Base-by-base conservation (phyloP, 64 coral and sea anemone genomes). In the Catalaphyllia jardinei region DNA sequence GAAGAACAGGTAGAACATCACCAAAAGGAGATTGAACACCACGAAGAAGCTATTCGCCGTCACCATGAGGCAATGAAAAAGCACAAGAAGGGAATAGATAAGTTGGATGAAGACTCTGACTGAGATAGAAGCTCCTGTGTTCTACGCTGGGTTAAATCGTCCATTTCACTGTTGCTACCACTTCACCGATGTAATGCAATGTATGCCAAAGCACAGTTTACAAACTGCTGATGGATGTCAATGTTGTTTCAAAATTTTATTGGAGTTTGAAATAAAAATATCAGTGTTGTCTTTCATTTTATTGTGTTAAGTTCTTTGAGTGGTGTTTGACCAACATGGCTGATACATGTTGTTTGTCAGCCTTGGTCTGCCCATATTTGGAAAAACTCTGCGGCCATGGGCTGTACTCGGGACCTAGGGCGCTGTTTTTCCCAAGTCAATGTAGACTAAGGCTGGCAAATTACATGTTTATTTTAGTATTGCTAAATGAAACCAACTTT, bases 21-120 rank as follows among this genome's bases (percentile, higher is more conserved):
- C 24, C 78, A 94, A 54, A 78, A 91, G 46, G 93, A 94, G 64
- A 94, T 94, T 15, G 12, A 91, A 31, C 81, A 87, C 42, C 93
- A 94, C 25, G 75, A 94, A 81, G 88, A 91, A 51, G 74, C 71
- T 11, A 94, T 94, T 72, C 85, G 67, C 31, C 89, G 77, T 8
- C 88, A 94, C 76, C 76, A 80, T 5, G 83, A 90, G 60, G 87
- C 73, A 25, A 54, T 94, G 12, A 52, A 83, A 76, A 78, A 78
- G 29, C 79, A 90, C 55, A 75, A 85, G 79, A 89, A 86, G 62
- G 49, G 88, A 65, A 85, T 91, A 1, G 72, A 91, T 0, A 76
- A 91, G 29, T 24, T 62, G 11, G 67, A 91, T 16, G 33, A 42
- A 28, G 81, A 71, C 5, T 85, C 81, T 4, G 65, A 64, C 24